Evolutionary conservation across 2,888 invertebrate species (phyloP), one percentile per base, ranked within the genome.

Genomic region (Eubasilissa splendida): DNA sequence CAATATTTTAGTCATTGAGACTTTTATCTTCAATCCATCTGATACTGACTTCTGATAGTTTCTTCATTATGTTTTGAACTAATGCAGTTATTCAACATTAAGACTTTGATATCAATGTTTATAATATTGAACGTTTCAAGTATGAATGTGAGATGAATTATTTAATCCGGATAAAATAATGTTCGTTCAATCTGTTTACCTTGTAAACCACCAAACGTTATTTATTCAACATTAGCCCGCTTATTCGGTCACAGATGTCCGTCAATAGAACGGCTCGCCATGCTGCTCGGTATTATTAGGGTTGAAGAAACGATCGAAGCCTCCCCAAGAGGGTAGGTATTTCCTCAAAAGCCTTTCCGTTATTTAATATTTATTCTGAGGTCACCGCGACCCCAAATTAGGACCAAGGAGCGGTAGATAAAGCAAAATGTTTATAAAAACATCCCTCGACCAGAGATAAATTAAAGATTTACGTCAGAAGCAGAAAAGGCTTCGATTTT

Each of bases 291-390:
- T 68, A n/a, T 68, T n/a, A 56, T 42, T 31, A 59, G 74, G 76
- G 65, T 22, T 60, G 74, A 42, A 60, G 50, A n/a, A 7, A 42
- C 60, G 59, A 75, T 75, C 60, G 59, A 75, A 75, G 52, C 59
- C 60, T 9, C 12, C 53, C 76, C 63, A 50, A 52, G 52, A 65
- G 76, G 76, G 74, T n/a, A 12, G 59, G 31, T 14, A 22, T 60
- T 22, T 76, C 63, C 52, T 22, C 63, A 31, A 50, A 71, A 76
- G 76, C 52, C 50, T 76, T 63, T 52, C 10, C 31, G 53, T 76
- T 76, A 76, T 76, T 76, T 76, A 60, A 59, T 76, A 76, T 76
- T 76, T 76, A 76, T 76, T 76, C 31, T 31, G 65, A 68, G 68
- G 11, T 52, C 53, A 10, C 53, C 50, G 71, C 14, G 11, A 53